A percentile compares a stretch with the other conserved stretches of the same genome.
Conservation (phyloP, 64 coral and sea anemone genomes). For the Montipora sp. region DNA sequence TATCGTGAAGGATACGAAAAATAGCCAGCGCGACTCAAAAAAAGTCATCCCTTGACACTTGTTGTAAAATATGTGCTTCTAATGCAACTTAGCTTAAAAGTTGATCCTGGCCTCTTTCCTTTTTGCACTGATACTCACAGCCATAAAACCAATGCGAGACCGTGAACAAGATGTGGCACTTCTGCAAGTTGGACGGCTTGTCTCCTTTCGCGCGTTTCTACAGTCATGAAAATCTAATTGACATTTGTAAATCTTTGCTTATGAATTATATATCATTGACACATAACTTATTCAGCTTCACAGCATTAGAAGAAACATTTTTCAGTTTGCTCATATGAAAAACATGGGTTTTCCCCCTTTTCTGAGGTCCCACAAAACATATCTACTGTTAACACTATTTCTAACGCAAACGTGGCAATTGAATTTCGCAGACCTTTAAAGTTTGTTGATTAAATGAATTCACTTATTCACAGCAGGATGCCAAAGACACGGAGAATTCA, state of each 20-base stretch:
- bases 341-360: no score
- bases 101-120: neutral
- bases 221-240: conserved; percentile 2
- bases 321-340: no score
- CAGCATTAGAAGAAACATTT: neutral
- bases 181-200: neutral
- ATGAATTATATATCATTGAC: conserved; percentile 37
- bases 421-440: neutral
- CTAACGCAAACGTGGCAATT: neutral
- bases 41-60: neutral
- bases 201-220: neutral
- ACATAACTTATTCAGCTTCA: neutral
- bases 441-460: neutral
- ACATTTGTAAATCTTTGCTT: neutral
- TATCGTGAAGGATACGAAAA: neutral
- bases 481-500: neutral
- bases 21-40: neutral
- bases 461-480: neutral
- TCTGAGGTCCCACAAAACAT: no score
- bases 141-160: no score
- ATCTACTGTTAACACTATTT: no score
- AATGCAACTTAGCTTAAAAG: neutral
- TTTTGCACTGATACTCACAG: neutral
- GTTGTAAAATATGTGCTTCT: neutral
- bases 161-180: neutral